Base-by-base conservation (phyloP, 2,113 vertebrate species). In the Caracal caracal region DNA sequence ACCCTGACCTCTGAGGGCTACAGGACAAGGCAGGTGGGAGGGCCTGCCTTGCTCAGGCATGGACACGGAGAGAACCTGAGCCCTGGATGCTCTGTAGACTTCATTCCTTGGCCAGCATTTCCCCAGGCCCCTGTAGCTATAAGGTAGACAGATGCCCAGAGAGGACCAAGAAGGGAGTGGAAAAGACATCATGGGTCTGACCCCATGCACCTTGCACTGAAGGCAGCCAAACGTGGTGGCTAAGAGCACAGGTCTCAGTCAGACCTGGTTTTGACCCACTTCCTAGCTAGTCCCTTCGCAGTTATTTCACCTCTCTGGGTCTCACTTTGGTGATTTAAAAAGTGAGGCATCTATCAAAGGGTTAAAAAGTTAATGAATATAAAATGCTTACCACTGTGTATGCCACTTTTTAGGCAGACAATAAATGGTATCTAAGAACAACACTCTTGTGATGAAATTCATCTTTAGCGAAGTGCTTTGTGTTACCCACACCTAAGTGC, bases 141-240 rank as follows among this genome's bases (percentile, higher is more conserved):
- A 37, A 66, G 75, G 47, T 35, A 43, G 47, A 63, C 26, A 66
- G 43, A 51, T n/a, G 4, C 5, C 56, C 19, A 3, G 33, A 59
- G 33, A 70, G 33, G 17, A 16, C 10, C 2, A 8, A 24, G 59
- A 61, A 59, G 20, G 24, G 47, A 35, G 24, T 1, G 5, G 35
- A 61, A 76, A 20, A 66, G 59, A 13, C 1, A 17, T 10, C 0
- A 0, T 3, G 24, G 2, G 9, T 76, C n/a, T 35, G n/a, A 24
- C 10, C 11, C 30, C 53, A 4, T 40, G 51, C 0, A 0, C 40
- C 37, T 16, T 11, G 59, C 56, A 28, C 0, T 0, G 56, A 59
- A 65, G 37, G 1, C 15, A 37, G 49, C 30, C 33, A 87, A 6
- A 2, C 5, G 16, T 1, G 2, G 33, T 33, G n/a, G 65, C 33